Evolutionary conservation across 2,113 vertebrate genomes (phyloP), one percentile per base, ranked within the genome.

Genomic region (Gadus chalcogrammus): DNA sequence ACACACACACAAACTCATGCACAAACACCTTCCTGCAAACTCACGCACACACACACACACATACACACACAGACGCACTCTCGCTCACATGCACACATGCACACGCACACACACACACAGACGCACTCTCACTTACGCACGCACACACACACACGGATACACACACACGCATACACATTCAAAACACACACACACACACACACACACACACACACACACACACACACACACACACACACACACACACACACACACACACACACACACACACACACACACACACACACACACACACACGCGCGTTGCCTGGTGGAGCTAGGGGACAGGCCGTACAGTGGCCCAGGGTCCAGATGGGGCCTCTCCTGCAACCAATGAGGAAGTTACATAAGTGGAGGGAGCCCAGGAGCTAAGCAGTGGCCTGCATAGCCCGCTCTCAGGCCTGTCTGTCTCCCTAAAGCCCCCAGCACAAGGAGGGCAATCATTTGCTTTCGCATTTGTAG

Each of bases 351-450:
- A 87, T 88, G 84, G 88, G 77, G 69, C 84, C 81, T 68, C 79
- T 82, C 84, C 84, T 80, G 76, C 70, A 79, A 79, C 82, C 80
- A 80, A 69, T 75, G 84, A 83, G 70, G 62, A 78, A 71, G 81
- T 90, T 91, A 88, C 73, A 76, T 88, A 88, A 88, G 86, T 81
- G 70, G 69, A 76, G 79, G 70, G 69, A 76, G 79, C 77, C 77
- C 64, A 75, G 72, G 75, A 82, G 78, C 83, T 71, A 68, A 55
- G 72, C 12, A n/a, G 20, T 18, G 18, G 52, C 52, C 52, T 55
- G 52, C 52, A 55, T 55, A 55, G 52, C 52, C 52, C 12, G 52
- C 16, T 55, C 16, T 55, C 12, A 3, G 18, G 61, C 4, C 64
- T 76, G 82, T 64, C 83, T 79, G 76, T 75, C 72, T 79, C 78